A percentile compares a stretch with the other conserved stretches of the same genome.
phyloP scores from a whole-genome alignment of 2,888 invertebrate genomes.

The Heliconius cydno region DNA sequence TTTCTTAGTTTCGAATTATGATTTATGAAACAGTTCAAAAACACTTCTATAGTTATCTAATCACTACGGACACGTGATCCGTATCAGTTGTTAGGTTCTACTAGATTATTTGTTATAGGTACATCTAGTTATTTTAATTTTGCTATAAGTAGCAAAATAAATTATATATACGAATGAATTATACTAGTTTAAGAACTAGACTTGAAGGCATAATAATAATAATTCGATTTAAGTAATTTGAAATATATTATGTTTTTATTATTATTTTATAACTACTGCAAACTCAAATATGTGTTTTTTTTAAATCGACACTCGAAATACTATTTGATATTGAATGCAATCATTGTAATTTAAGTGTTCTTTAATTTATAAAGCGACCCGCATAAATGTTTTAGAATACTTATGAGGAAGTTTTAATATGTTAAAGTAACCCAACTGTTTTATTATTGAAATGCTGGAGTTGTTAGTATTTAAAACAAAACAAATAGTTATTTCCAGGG shows the following conservation, averaged over 20 bases:
- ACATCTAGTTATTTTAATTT: too few relatives aligned
- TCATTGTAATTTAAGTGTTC: slow-evolving; percentile 1
- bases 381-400: slow-evolving; percentile 18
- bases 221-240: neutral
- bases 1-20: too few relatives aligned
- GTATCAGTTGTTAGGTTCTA: too few relatives aligned
- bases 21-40: too few relatives aligned
- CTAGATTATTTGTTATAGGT: too few relatives aligned
- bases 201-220: neutral
- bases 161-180: too few relatives aligned
- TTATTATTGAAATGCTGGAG: neutral
- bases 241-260: too few relatives aligned
- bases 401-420: slow-evolving; percentile 19
- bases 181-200: neutral
- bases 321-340: neutral
- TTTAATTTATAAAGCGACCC: slow-evolving; percentile 19
- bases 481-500: neutral
- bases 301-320: neutral
- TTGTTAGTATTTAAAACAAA: neutral
- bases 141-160: too few relatives aligned
- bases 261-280: neutral
- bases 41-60: too few relatives aligned
- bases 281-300: neutral
- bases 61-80: too few relatives aligned
- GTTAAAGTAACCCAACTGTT: neutral